These are phyloP conservation scores for Carpatolechia fugitivella DNA, from an alignment of 2,888 invertebrate genomes.

Conservation along the genomic window DNA sequence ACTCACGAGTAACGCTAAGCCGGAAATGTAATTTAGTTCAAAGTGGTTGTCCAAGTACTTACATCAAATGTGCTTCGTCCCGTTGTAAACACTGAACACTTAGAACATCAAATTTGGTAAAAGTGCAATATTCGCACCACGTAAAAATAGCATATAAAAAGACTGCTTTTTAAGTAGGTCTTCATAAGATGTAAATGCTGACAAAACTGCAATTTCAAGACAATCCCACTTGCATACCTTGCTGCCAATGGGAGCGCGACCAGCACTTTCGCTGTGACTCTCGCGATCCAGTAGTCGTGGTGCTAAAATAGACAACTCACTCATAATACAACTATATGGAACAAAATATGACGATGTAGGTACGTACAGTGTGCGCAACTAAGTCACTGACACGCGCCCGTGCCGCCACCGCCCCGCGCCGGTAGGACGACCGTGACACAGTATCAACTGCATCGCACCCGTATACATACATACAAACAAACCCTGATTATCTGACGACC, in stretches of 20 bases:
- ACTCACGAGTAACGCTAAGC: constrained; percentile 35
- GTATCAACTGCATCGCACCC: not conserved
- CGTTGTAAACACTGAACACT: not conserved
- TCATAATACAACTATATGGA: not conserved
- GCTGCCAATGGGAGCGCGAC: constrained; percentile 47
- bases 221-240: not conserved
- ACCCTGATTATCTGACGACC: no score
- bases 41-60: constrained; percentile 21
- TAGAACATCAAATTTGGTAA: no score
- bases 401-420: not conserved
- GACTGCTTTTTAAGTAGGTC: no score
- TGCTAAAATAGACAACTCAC: not conserved
- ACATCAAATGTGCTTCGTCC: not conserved
- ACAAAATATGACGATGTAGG: not conserved
- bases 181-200: no score
- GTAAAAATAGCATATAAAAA: no score
- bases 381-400: not conserved
- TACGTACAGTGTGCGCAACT: not conserved
- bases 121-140: no score
- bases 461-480: no score
- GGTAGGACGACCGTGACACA: not conserved
- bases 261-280: constrained; percentile 45
- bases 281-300: not conserved
- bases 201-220: not conserved
- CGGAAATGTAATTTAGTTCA: constrained; percentile 58